Conservation (phyloP, 1,140 invertebrate species). For the Drosophila saltans region DNA sequence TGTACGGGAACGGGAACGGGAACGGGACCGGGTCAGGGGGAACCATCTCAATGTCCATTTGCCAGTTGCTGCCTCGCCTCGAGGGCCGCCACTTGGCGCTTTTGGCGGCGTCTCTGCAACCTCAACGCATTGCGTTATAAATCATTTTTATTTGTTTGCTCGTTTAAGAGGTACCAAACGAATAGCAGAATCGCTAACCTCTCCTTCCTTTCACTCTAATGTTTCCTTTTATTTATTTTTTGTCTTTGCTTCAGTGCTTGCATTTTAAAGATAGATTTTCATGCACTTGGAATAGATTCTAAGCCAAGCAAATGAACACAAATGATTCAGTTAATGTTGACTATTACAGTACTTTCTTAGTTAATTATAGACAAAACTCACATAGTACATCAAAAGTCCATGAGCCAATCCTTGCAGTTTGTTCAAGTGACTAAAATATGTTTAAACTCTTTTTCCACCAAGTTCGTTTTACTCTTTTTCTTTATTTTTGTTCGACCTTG, state of each 20-base stretch:
- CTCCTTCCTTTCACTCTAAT: constrained; percentile 42
- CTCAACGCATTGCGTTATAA: constrained; percentile 80
- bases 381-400: background rate
- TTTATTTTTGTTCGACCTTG: constrained; percentile 49
- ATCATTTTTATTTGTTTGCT: constrained; percentile 81
- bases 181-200: constrained; percentile 23
- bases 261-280: constrained; percentile 45
- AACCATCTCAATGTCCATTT: constrained; percentile 73
- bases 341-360: constrained; percentile 40
- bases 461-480: background rate
- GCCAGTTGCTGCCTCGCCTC: constrained; percentile 48
- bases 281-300: constrained; percentile 55
- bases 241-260: constrained; percentile 6
- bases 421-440: background rate
- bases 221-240: constrained; percentile 26
- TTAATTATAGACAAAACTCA: background rate
- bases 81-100: constrained; percentile 67
- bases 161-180: constrained; percentile 49
- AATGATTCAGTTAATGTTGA: constrained; percentile 66
- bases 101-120: constrained; percentile 73
- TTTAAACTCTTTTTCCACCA: constrained; percentile 2
- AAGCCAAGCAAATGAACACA: constrained; percentile 74
- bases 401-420: background rate
- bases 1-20: background rate
- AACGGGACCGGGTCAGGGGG: constrained; percentile 1